Percentiles rank a stretch among this genome's conserved stretches.
phyloP scores from a whole-genome alignment of 2,888 invertebrate species.

The Noctua comes region DNA sequence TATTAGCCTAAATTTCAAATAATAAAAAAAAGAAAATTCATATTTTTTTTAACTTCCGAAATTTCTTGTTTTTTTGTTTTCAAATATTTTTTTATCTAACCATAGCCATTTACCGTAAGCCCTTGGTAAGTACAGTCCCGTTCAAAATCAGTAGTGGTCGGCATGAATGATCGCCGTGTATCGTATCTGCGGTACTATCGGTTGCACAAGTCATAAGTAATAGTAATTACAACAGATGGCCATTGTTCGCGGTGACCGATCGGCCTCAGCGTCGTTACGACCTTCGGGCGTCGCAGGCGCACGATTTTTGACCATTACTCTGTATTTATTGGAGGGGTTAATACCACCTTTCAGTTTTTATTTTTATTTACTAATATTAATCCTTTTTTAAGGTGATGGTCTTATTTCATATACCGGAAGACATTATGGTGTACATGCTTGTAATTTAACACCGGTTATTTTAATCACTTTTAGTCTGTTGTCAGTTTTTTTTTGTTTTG shows the following conservation, averaged over 20 bases:
- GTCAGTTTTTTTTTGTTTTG: neutral
- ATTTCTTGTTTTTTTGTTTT: neutral
- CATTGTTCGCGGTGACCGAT: constrained; percentile 88
- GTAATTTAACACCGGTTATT: neutral
- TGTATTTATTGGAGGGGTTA: constrained; percentile 72
- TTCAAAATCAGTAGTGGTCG: constrained; percentile 46
- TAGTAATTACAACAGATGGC: constrained; percentile 89
- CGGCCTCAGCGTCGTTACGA: constrained; percentile 82
- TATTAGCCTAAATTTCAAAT: too few species aligned
- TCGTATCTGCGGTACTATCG: constrained; percentile 78
- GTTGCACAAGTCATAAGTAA: constrained; percentile 86
- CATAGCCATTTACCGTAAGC: neutral
- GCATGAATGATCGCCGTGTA: constrained; percentile 76
- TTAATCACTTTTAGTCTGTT: neutral
- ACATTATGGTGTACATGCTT: neutral
- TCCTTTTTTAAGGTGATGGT: too few species aligned
- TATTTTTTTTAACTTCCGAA: neutral
- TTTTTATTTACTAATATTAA: too few species aligned
- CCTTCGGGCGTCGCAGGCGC: constrained; percentile 84
- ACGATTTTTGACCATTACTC: constrained; percentile 87
- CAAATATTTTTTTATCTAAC: neutral
- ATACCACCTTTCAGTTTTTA: constrained; percentile 42
- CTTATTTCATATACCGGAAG: neutral
- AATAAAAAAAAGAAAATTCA: too few species aligned
- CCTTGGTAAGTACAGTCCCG: constrained; percentile 45